These are phyloP conservation scores for Centropus unirufus DNA, from an alignment of 2,113 vertebrate genomes.

Conservation along the genomic window DNA sequence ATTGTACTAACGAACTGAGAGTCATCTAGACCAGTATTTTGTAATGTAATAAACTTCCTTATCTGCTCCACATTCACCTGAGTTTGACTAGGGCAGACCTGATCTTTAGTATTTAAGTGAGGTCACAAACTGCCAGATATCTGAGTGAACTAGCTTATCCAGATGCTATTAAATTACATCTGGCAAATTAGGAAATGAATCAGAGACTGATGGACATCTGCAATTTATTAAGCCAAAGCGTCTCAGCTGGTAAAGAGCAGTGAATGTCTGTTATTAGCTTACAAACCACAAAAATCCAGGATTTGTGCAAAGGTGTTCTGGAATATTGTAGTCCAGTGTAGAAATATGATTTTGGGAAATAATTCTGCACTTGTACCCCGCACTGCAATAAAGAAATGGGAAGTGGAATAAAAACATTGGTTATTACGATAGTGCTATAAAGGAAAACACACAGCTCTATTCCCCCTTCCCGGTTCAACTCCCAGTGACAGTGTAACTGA, in stretches of 20 bases:
- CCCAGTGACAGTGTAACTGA: background rate
- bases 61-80: background rate
- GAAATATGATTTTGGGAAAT: background rate
- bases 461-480: rapidly evolving
- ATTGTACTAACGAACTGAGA: background rate
- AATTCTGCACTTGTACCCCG: background rate
- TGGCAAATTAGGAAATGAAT: constrained; percentile 30
- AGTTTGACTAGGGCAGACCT: background rate
- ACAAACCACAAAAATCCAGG: background rate
- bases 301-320: background rate
- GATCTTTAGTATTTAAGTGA: background rate
- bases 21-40: background rate
- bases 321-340: background rate
- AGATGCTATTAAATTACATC: constrained; percentile 2
- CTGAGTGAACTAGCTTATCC: background rate
- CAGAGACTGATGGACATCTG: background rate
- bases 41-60: background rate
- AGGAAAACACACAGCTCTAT: background rate
- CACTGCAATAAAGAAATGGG: background rate
- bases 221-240: constrained; percentile 19
- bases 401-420: background rate
- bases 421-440: background rate
- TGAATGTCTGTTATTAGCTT: background rate
- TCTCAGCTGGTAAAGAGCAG: background rate
- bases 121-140: background rate